Conservation (phyloP, 2,888 invertebrate species). For the Lepeophtheirus nordmannii region DNA sequence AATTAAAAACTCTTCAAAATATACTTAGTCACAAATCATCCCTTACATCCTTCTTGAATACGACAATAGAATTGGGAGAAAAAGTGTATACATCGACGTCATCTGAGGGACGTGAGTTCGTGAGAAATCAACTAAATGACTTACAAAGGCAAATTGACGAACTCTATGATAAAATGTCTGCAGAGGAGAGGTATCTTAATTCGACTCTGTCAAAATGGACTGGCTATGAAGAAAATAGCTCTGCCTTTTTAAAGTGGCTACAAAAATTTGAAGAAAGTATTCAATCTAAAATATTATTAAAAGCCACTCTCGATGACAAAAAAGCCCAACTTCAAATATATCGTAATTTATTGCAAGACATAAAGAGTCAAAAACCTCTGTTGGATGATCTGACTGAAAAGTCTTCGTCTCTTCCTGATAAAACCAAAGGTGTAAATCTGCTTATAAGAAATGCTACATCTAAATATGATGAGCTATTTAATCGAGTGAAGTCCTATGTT, state of each 20-base stretch:
- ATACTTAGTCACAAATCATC: slow-evolving; percentile 56
- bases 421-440: slow-evolving; percentile 54
- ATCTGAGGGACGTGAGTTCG: slow-evolving; percentile 66
- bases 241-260: slow-evolving; percentile 62
- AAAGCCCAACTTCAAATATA: slow-evolving; percentile 70
- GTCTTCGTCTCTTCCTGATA: slow-evolving; percentile 60
- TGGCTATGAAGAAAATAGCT: slow-evolving; percentile 71
- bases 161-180: slow-evolving; percentile 61
- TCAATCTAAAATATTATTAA: slow-evolving; percentile 59
- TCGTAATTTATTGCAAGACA: slow-evolving; percentile 60
- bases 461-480: slow-evolving; percentile 53
- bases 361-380: slow-evolving; percentile 58
- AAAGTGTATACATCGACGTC: slow-evolving; percentile 71
- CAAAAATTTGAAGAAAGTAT: slow-evolving; percentile 55
- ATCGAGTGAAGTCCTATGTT: slow-evolving; percentile 55
- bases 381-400: slow-evolving; percentile 63
- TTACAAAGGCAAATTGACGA: slow-evolving; percentile 65
- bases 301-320: slow-evolving; percentile 77
- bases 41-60: slow-evolving; percentile 58
- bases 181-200: slow-evolving; percentile 61
- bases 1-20: slow-evolving; percentile 54
- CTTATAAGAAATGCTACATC: slow-evolving; percentile 52
- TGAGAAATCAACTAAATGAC: slow-evolving; percentile 65
- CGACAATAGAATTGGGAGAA: slow-evolving; percentile 70
- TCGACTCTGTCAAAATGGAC: slow-evolving; percentile 64